Base-by-base conservation (phyloP, 2,888 invertebrate genomes). In the Pantelozetes paolii region DNA sequence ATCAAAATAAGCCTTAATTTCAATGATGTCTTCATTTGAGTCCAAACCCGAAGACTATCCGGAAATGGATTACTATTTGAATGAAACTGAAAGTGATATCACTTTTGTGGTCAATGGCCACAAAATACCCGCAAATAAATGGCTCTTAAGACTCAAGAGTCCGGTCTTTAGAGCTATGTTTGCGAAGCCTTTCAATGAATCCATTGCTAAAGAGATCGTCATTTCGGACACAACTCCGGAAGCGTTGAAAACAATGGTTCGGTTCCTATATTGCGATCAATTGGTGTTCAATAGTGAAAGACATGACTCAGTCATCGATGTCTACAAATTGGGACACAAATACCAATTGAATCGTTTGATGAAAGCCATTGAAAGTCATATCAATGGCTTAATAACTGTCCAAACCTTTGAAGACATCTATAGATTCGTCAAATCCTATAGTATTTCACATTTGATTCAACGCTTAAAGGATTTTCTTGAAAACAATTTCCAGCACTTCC, bases 161-260 rank as follows among this genome's bases (percentile, higher is more conserved):
- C 11, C 26, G 1, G 59, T 59, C 11, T 59, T 59, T 20, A 59
- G 13, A 28, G 59, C 59, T 59, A 59, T 59, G 59, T 30, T 59
- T 59, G 15, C 15, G 1, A 11, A 13, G 20, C 3, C 26, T 11
- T 50, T 50, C 50, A 50, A 20, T 8, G 50, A 50, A 20, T 18
- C 50, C 2, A 28, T 28, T 1, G 59, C 26, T 28, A 59, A 59
- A 26, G 59, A 59, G 18, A 28, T 59, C 3, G 28, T 15, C 11
- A 30, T 59, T 5, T 8, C 9, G 8, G 59, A 59, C 59, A 59
- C 59, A 8, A 28, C 3, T 11, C 15, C 28, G 5, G 28, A 59
- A 6, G 28, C 59, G 13, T 59, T 59, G 8, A 59, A 59, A 26
- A 11, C 28, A 15, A 15, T 59, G 30, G 3, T 59, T 28, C 28